phyloP scores from a whole-genome alignment of 1,140 invertebrate genomes.

The Drosophila funebris region DNA sequence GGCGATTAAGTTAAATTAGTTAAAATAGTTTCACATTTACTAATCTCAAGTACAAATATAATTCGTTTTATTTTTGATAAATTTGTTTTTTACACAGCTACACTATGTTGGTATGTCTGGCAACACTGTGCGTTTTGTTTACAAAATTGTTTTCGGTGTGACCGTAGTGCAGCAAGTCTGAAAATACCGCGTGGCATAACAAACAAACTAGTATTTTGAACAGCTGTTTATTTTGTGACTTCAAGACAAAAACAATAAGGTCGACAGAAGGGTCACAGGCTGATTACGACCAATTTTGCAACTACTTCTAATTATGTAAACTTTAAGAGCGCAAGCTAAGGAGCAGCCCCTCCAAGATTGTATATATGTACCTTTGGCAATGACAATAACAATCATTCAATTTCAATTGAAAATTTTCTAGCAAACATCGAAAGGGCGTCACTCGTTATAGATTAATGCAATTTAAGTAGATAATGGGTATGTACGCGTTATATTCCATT shows the following conservation, averaged over 20 bases:
- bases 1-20: too few species aligned
- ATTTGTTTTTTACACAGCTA: neutral
- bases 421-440: slow-evolving; percentile 66
- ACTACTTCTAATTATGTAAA: slow-evolving; percentile 7
- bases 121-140: slow-evolving; percentile 44
- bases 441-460: slow-evolving; percentile 60
- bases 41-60: neutral
- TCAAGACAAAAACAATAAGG: neutral
- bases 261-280: neutral
- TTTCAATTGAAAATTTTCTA: slow-evolving; percentile 52
- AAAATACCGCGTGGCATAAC: slow-evolving; percentile 16
- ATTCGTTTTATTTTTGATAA: neutral
- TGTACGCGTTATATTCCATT: slow-evolving; percentile 23
- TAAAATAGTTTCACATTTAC: slow-evolving; percentile 8
- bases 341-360: too few species aligned
- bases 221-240: slow-evolving; percentile 13
- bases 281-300: slow-evolving; percentile 9
- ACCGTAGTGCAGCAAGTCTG: neutral
- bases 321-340: neutral
- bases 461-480: slow-evolving; percentile 47
- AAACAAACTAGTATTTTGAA: slow-evolving; percentile 15
- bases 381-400: slow-evolving; percentile 49
- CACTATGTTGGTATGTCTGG: slow-evolving; percentile 5
- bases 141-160: slow-evolving; percentile 27
- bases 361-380: slow-evolving; percentile 31